Percentiles rank a stretch among this genome's conserved stretches.
Evolutionary conservation across 2,797 vertebrate genomes (phyloP).

Genomic region (Coendou prehensilis): DNA sequence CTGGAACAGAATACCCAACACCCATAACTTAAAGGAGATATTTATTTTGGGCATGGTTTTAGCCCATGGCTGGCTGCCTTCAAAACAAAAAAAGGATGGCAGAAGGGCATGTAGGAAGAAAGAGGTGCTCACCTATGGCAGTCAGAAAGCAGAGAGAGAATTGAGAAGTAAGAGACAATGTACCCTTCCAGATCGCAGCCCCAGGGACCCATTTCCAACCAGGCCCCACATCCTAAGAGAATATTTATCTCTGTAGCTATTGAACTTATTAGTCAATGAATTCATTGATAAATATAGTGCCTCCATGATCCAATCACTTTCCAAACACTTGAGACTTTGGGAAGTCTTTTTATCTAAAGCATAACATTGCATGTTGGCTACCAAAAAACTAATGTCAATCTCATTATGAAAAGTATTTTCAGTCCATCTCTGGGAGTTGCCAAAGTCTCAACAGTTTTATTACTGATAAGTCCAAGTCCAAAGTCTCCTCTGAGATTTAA

Average conservation of each 20-base stretch:
- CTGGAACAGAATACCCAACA: not conserved
- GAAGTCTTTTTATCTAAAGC: not conserved
- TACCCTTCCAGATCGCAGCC: not conserved
- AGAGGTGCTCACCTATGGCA: not conserved
- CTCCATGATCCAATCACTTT: not conserved
- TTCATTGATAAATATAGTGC: not conserved
- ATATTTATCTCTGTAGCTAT: not conserved
- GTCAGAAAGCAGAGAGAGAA: not conserved
- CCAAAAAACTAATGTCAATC: not conserved
- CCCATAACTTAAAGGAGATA: not conserved
- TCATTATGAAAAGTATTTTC: not conserved
- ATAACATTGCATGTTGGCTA: not conserved
- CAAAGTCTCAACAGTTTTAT: not conserved
- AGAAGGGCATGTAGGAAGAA: not conserved
- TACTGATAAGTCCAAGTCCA: not conserved
- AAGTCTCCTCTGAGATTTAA: not conserved
- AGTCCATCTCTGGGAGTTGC: not conserved
- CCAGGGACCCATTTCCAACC: not conserved
- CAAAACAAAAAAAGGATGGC: not conserved
- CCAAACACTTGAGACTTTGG: not conserved
- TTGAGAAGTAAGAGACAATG: not conserved
- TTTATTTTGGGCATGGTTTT: not conserved
- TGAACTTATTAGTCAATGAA: not conserved
- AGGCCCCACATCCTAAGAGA: not conserved
- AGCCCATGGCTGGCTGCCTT: not conserved